phyloP scores from a whole-genome alignment of 2,888 invertebrate genomes.

The Archaeoteleia sp. region DNA sequence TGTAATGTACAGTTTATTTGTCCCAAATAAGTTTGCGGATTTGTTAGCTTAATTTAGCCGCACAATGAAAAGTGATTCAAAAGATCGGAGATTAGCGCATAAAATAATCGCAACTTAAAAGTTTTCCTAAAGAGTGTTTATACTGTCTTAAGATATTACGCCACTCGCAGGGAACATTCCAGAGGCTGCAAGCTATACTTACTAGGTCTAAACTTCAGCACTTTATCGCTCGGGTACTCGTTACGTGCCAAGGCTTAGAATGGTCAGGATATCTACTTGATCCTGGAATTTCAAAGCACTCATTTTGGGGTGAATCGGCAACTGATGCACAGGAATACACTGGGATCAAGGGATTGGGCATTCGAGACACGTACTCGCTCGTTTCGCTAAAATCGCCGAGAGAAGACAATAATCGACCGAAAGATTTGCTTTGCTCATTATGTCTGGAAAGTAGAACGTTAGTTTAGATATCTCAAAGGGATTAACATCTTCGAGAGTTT shows the following conservation, averaged over 20 bases:
- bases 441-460: constrained; percentile 4
- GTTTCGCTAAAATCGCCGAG: constrained; percentile 18
- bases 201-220: constrained; percentile 32
- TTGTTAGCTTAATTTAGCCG: too few species aligned
- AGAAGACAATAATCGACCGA: constrained; percentile 20
- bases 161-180: constrained; percentile 12
- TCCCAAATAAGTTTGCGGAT: too few species aligned
- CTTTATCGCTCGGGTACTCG: constrained; percentile 31
- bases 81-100: not conserved
- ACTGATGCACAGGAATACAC: constrained; percentile 21
- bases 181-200: constrained; percentile 19
- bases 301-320: constrained; percentile 26
- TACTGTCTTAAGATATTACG: constrained; percentile 20
- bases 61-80: too few species aligned
- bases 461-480: too few species aligned
- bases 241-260: constrained; percentile 39
- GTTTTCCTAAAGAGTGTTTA: constrained; percentile 19
- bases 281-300: constrained; percentile 34
- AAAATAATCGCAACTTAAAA: constrained; percentile 2
- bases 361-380: constrained; percentile 31
- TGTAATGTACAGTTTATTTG: too few species aligned
- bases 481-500: too few species aligned
- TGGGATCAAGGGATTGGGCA: constrained; percentile 21
- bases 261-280: constrained; percentile 35
- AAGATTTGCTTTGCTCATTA: constrained; percentile 29